Evolutionary conservation across 2,113 vertebrate species (phyloP).

Genomic region (Pionites leucogaster): DNA sequence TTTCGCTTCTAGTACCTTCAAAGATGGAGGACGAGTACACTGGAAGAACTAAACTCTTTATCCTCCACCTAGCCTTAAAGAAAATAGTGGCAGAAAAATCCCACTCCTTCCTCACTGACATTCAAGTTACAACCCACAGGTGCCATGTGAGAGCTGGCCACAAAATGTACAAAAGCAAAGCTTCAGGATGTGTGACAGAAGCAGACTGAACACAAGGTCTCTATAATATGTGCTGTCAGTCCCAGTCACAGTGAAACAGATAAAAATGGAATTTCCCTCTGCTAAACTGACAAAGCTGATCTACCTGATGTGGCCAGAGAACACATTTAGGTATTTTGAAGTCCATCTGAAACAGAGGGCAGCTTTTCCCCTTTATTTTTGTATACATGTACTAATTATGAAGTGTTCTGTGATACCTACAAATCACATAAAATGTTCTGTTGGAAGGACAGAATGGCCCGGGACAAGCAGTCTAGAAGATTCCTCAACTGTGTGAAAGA

Average conservation of each 20-base stretch:
- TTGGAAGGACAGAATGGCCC: background rate
- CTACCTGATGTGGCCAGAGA: background rate
- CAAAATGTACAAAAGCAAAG: background rate
- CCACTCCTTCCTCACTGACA: background rate
- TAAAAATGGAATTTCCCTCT: background rate
- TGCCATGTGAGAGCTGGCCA: background rate
- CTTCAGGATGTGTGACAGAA: background rate
- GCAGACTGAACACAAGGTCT: rapidly evolving
- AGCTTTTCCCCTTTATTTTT: background rate
- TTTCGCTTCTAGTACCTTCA: background rate
- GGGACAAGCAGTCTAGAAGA: background rate
- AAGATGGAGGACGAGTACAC: rapidly evolving
- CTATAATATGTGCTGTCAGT: too few relatives aligned
- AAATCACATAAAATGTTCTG: background rate
- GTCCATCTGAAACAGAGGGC: background rate
- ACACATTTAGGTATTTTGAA: background rate
- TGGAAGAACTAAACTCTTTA: background rate
- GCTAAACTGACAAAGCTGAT: background rate
- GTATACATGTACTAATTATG: too few relatives aligned
- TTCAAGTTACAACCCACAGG: background rate
- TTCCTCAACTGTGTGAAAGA: background rate
- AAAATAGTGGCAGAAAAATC: background rate
- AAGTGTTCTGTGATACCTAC: background rate
- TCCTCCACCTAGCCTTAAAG: rapidly evolving
- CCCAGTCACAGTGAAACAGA: background rate